These are phyloP conservation scores for Pedionomus torquatus DNA, from an alignment of 2,113 vertebrate species.

Conservation along the genomic window DNA sequence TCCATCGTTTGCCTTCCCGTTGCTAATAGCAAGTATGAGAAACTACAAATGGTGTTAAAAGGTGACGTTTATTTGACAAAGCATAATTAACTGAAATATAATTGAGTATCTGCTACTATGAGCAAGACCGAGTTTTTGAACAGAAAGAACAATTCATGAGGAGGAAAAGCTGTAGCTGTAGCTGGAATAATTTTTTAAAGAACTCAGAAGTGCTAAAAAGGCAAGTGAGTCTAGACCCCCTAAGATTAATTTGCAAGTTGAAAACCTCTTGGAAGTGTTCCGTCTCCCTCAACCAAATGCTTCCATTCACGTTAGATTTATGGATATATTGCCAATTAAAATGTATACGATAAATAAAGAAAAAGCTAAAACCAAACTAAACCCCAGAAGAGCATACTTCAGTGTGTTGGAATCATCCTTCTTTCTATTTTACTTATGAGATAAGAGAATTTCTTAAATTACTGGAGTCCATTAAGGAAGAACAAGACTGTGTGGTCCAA, in stretches of 20 bases:
- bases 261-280: neutral
- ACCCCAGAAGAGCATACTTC: neutral
- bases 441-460: slow-evolving; percentile 57
- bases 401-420: neutral
- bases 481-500: slow-evolving; percentile 46
- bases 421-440: slow-evolving; percentile 2
- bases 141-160: neutral
- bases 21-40: neutral
- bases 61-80: neutral
- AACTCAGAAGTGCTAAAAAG: neutral
- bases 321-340: neutral
- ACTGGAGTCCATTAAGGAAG: slow-evolving; percentile 30
- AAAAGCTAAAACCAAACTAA: neutral
- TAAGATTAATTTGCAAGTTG: neutral
- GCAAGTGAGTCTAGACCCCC: neutral
- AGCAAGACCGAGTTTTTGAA: neutral
- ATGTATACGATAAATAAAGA: neutral
- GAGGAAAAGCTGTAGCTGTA: neutral
- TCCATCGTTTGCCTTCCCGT: neutral
- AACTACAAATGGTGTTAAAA: neutral
- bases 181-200: neutral
- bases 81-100: neutral
- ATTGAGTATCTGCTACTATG: neutral
- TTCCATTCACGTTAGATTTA: neutral
- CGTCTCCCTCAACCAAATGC: neutral